Conservation (phyloP, 2,888 invertebrate species). For the Drosophila ezoana region DNA sequence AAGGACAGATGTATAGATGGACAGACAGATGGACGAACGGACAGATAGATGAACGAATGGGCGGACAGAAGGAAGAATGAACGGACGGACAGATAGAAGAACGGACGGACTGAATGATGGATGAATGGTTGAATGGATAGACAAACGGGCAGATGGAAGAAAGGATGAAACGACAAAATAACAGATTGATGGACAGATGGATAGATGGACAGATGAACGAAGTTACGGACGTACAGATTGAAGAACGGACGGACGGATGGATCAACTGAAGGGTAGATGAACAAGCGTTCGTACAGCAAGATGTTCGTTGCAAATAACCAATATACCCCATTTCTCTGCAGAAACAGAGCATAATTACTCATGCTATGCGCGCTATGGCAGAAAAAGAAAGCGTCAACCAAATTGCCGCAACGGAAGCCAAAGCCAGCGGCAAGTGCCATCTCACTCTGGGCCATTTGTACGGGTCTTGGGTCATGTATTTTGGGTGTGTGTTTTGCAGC, state of each 20-base stretch:
- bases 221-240: neutral
- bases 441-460: conserved; percentile 33
- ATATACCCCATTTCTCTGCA: neutral
- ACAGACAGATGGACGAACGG: too few species aligned
- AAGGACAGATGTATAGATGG: neutral
- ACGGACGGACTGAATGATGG: too few species aligned
- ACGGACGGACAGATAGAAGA: neutral
- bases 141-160: neutral
- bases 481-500: conserved; percentile 4
- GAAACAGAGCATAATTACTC: conserved; percentile 34
- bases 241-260: neutral
- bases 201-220: too few species aligned
- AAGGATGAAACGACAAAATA: too few species aligned
- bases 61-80: neutral
- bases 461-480: conserved; percentile 22
- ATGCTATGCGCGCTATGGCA: conserved; percentile 13
- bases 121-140: neutral
- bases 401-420: conserved; percentile 44
- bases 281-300: neutral
- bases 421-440: conserved; percentile 18
- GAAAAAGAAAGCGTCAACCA: conserved; percentile 10
- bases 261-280: neutral
- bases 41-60: neutral
- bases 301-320: neutral
- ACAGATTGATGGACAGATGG: too few species aligned